Evolutionary conservation across 2,888 invertebrate genomes (phyloP), one percentile per base, ranked within the genome.

Genomic region (Trisateles emortualis): DNA sequence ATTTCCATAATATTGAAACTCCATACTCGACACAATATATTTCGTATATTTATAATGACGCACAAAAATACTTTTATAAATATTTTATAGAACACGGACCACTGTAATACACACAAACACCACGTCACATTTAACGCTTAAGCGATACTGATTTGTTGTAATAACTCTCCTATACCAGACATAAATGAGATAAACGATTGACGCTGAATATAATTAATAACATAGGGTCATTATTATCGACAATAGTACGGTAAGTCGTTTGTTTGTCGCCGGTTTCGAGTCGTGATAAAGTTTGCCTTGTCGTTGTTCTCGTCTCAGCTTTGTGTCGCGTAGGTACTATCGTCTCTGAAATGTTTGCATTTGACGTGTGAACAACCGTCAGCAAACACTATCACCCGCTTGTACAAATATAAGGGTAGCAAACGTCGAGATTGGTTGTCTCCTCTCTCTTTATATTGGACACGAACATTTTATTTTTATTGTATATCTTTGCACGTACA

Each of bases 1-100:
- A 65, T 87, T 86, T 24, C 89, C 89, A 65, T 88, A 90, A 71
- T 88, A 90, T 75, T 92, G 92, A 59, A 90, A 92, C 79, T 92
- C 92, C 92, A 92, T 92, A 11, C 32, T 59, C 44, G 52, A 26
- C 71, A 74, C 69, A 30, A 59, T 24, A 3, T 22, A 14, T 43
- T 24, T 47, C 40, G 16, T 32, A 35, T 24, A 22, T 11, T 41
- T 30, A 32, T 55, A 49, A 58, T 55, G 50, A 58, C 57, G 70
- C 76, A 61, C 59, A 45, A 52, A 65, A 61, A 14, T 69, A 68
- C 58, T 61, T 49, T 52, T 30, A 59, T 56, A 66, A 64, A 67
- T 64, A 51, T 68, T 72, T 66, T 60, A 59, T 48, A 49, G 44
- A 56, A 54, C 65, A 66, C 64, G 61, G 62, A 52, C 39, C 67